Conservation (phyloP, 2,888 invertebrate species). For the Mythimna vitellina region DNA sequence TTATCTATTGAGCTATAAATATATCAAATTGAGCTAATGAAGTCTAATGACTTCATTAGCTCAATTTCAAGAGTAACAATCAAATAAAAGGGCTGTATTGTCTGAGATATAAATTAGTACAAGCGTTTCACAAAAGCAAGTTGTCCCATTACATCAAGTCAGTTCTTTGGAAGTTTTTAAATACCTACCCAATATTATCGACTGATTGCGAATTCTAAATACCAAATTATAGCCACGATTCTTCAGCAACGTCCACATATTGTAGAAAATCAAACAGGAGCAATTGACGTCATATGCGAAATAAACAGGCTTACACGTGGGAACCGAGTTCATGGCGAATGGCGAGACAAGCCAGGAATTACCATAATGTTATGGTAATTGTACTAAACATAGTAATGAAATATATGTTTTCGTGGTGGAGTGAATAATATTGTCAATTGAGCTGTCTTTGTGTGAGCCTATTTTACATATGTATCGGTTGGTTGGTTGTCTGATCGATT, state of each 20-base stretch:
- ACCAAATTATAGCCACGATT: slow-evolving; percentile 6
- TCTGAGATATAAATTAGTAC: background rate
- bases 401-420: slow-evolving; percentile 50
- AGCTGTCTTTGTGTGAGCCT: slow-evolving; percentile 7
- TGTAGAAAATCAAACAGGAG: slow-evolving; percentile 52
- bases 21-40: too few relatives aligned
- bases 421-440: slow-evolving; percentile 49
- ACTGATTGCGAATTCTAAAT: background rate
- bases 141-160: background rate
- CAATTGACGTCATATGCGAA: slow-evolving; percentile 52
- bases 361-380: slow-evolving; percentile 61
- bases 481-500: slow-evolving; percentile 15
- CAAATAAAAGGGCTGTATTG: too few relatives aligned
- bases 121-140: background rate
- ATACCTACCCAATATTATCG: background rate
- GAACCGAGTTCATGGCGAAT: slow-evolving; percentile 62
- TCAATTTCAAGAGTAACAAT: too few relatives aligned
- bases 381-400: slow-evolving; percentile 53
- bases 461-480: slow-evolving; percentile 45
- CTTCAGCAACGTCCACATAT: slow-evolving; percentile 22
- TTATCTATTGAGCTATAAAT: too few relatives aligned
- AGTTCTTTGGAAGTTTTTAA: background rate
- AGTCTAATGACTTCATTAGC: too few relatives aligned
- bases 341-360: slow-evolving; percentile 58
- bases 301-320: slow-evolving; percentile 63